phyloP scores from a whole-genome alignment of 2,797 vertebrate species.

The Yasuhikotakia modesta region DNA sequence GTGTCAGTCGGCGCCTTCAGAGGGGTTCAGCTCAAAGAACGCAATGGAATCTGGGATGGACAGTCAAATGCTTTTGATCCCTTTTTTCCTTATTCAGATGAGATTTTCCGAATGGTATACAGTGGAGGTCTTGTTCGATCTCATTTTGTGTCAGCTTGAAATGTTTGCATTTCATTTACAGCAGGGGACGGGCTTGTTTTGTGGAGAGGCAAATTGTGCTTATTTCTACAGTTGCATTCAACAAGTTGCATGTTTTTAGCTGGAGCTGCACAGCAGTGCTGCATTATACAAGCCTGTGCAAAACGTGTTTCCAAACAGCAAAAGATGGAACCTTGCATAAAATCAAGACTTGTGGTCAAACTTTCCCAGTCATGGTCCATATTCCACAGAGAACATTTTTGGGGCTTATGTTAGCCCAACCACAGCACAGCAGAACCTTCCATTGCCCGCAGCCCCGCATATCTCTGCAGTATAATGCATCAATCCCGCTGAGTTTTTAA shows the following conservation, averaged over 20 bases:
- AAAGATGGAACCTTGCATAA: slow-evolving; percentile 26
- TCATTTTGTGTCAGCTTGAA: slow-evolving; percentile 20
- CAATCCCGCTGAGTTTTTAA: slow-evolving; percentile 65
- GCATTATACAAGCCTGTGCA: slow-evolving; percentile 29
- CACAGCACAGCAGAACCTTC: slow-evolving; percentile 56
- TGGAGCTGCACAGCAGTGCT: neutral
- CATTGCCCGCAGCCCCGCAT: slow-evolving; percentile 58
- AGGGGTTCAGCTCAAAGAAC: slow-evolving; percentile 57
- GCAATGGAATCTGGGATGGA: slow-evolving; percentile 54
- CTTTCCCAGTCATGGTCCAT: slow-evolving; percentile 40
- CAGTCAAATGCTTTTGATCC: slow-evolving; percentile 62
- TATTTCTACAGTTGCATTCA: slow-evolving; percentile 7
- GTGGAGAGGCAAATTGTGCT: neutral
- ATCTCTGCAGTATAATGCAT: slow-evolving; percentile 67
- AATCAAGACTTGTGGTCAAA: slow-evolving; percentile 47
- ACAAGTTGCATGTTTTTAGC: neutral
- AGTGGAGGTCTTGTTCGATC: slow-evolving; percentile 35
- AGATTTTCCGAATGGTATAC: slow-evolving; percentile 26
- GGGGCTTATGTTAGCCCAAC: slow-evolving; percentile 49
- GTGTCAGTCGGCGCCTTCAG: slow-evolving; percentile 61
- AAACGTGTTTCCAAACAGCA: slow-evolving; percentile 37
- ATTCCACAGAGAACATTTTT: slow-evolving; percentile 46
- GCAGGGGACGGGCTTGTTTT: neutral
- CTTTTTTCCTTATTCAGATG: slow-evolving; percentile 51
- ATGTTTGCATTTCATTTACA: neutral